A percentile compares a stretch with the other conserved stretches of the same genome.
Evolutionary conservation across 2,797 vertebrate species (phyloP).

Genomic region (Mallotus villosus): DNA sequence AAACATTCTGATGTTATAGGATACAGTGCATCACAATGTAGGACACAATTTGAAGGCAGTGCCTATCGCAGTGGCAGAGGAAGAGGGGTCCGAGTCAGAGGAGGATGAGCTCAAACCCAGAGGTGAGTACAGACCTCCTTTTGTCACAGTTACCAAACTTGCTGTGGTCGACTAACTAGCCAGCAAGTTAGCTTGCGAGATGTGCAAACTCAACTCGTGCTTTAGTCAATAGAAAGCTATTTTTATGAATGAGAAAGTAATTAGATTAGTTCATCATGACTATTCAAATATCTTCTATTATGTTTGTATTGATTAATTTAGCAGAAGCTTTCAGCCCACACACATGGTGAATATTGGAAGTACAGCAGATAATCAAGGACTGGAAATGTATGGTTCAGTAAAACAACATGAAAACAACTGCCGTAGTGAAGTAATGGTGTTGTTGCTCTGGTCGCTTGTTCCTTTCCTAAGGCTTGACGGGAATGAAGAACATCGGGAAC

Average conservation of each 20-base stretch:
- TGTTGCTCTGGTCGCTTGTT: conserved; percentile 1
- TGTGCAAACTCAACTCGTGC: not conserved
- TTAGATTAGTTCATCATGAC: not conserved
- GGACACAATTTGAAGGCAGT: conserved; percentile 86
- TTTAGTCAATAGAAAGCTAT: not conserved
- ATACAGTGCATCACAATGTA: conserved; percentile 62
- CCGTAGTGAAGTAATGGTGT: not conserved
- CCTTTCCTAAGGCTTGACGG: conserved; percentile 85
- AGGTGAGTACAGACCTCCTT: conserved; percentile 72
- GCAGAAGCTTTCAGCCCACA: no score
- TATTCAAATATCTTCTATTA: not conserved
- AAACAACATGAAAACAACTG: not conserved
- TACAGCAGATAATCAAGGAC: no score
- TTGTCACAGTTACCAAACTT: not conserved
- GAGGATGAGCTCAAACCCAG: conserved; percentile 96
- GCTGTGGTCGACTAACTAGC: not conserved
- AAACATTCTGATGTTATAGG: conserved; percentile 64
- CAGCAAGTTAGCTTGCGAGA: not conserved
- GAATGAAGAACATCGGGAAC: conserved; percentile 99
- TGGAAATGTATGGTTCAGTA: no score
- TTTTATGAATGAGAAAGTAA: not conserved
- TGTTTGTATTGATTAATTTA: no score
- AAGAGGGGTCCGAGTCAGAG: conserved; percentile 95
- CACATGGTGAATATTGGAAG: no score
- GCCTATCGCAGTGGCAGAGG: conserved; percentile 94